These are phyloP conservation scores for Tipula unca DNA, from an alignment of 2,888 invertebrate species.

Conservation along the genomic window DNA sequence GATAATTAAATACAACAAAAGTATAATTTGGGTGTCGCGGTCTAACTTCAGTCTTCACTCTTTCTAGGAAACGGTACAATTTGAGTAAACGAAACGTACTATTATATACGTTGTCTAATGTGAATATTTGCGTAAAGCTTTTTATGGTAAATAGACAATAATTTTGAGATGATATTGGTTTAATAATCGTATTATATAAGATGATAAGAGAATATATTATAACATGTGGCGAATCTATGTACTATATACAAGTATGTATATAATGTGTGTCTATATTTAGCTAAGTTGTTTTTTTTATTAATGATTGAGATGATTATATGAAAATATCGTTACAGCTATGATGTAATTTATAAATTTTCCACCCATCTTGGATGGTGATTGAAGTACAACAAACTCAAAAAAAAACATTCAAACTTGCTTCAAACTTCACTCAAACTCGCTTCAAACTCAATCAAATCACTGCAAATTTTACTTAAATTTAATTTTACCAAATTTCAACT, in stretches of 20 bases:
- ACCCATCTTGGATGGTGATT: too few species aligned
- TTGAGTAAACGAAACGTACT: background rate
- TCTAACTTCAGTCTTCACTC: background rate
- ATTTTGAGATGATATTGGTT: background rate
- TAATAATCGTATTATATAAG: background rate
- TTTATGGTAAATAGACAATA: background rate
- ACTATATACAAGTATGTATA: too few species aligned
- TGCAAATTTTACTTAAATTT: too few species aligned
- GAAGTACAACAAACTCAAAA: too few species aligned
- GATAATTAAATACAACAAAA: background rate
- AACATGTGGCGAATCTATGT: background rate
- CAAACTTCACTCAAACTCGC: too few species aligned
- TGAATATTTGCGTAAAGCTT: background rate
- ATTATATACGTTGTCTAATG: background rate
- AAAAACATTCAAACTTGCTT: too few species aligned
- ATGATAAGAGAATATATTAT: conserved; percentile 3
- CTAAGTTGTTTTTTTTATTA: background rate
- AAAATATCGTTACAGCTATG: too few species aligned
- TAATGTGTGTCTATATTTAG: background rate
- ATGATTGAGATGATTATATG: background rate
- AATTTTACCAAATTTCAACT: too few species aligned
- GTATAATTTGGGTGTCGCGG: background rate
- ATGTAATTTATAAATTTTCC: too few species aligned
- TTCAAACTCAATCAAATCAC: too few species aligned
- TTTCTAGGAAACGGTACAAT: background rate